Percentiles rank a stretch among this genome's conserved stretches.
These are phyloP conservation scores for Plectropomus leopardus DNA, from an alignment of 2,113 vertebrate genomes.

Conservation along the genomic window DNA sequence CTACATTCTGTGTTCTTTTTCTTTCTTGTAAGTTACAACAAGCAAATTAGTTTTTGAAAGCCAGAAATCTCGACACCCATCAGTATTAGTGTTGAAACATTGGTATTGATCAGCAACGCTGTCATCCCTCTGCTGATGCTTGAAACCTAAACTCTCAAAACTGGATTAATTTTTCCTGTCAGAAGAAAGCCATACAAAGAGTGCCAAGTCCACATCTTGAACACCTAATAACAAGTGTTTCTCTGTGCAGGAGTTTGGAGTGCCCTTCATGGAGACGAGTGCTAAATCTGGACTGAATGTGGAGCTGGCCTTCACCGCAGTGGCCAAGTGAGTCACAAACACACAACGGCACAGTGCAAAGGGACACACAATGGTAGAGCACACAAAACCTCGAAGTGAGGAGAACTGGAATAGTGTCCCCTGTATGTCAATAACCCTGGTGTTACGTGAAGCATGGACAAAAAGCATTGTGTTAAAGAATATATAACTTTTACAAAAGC, in stretches of 20 bases:
- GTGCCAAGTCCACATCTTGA: background rate
- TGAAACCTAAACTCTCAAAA: background rate
- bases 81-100: conserved; percentile 2
- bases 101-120: conserved; percentile 35
- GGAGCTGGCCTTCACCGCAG: conserved; percentile 94
- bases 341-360: background rate
- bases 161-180: background rate
- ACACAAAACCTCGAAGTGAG: background rate
- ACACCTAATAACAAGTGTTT: conserved; percentile 18
- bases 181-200: background rate
- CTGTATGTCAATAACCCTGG: background rate
- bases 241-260: conserved; percentile 89
- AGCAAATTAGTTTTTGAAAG: conserved; percentile 31
- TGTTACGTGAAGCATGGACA: background rate
- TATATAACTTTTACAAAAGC: background rate
- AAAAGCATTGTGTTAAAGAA: background rate
- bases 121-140: background rate
- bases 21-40: conserved; percentile 8
- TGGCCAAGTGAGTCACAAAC: conserved; percentile 91
- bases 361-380: background rate
- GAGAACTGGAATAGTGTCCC: too few species aligned
- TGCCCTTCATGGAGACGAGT: conserved; percentile 98
- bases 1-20: background rate
- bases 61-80: conserved; percentile 5
- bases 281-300: conserved; percentile 95